Conservation (phyloP, 2,113 vertebrate species). For the Pholis gunnellus region DNA sequence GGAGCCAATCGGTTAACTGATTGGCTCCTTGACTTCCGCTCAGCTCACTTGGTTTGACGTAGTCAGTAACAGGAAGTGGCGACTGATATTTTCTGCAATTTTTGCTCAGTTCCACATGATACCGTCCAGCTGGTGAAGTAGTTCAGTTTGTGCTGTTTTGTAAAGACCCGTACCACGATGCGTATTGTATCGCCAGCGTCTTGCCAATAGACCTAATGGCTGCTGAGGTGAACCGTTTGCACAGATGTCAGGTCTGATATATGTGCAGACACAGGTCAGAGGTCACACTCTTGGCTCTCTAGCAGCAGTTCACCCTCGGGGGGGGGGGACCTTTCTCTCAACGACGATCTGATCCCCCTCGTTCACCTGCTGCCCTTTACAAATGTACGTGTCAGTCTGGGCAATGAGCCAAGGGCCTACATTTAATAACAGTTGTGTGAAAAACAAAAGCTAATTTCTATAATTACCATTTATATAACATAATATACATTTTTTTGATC, state of each 20-base stretch:
- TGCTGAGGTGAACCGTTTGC: neutral
- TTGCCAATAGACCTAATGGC: neutral
- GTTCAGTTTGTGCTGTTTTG: neutral
- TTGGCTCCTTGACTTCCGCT: neutral
- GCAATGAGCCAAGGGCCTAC: neutral
- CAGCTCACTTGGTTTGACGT: neutral
- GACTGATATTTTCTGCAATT: neutral
- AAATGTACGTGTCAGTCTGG: neutral
- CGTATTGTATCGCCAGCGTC: neutral
- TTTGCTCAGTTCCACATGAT: neutral
- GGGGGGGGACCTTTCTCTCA: neutral
- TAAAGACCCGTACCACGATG: neutral
- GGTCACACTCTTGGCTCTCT: constrained; percentile 1
- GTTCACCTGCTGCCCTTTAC: constrained; percentile 10
- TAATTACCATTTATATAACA: neutral
- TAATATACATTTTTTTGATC: neutral
- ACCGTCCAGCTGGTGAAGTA: neutral
- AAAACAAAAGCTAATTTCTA: neutral
- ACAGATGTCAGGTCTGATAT: neutral
- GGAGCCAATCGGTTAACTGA: neutral
- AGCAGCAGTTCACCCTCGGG: constrained; percentile 7
- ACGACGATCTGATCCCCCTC: constrained; percentile 10
- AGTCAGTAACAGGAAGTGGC: constrained; percentile 1
- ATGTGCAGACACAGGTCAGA: constrained; percentile 19
- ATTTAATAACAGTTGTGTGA: neutral